Percentiles rank a stretch among this genome's conserved stretches.
Evolutionary conservation across 2,797 vertebrate species (phyloP).

Genomic region (Acestrorhynchus altus): DNA sequence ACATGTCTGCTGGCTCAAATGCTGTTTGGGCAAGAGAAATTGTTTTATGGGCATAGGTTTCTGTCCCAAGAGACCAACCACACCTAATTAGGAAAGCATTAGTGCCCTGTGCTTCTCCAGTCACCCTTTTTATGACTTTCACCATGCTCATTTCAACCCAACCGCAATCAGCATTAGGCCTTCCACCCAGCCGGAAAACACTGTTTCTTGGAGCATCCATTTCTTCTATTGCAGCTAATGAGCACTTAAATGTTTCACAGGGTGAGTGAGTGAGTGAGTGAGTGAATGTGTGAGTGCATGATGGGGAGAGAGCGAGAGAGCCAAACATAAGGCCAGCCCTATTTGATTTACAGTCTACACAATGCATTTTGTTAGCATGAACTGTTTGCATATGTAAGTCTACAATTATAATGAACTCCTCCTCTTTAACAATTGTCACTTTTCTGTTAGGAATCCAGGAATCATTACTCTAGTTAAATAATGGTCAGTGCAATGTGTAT

Average conservation of each 20-base stretch:
- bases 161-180: slow-evolving; percentile 63
- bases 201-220: slow-evolving; percentile 56
- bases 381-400: background rate
- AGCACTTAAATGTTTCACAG: slow-evolving; percentile 65
- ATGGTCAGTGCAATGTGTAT: slow-evolving; percentile 9
- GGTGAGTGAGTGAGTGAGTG: background rate
- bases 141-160: slow-evolving; percentile 50
- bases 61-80: slow-evolving; percentile 56
- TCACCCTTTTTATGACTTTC: slow-evolving; percentile 55
- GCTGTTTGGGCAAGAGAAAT: slow-evolving; percentile 27
- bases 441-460: background rate
- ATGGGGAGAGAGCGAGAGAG: background rate
- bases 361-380: background rate
- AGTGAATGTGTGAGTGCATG: background rate
- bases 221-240: slow-evolving; percentile 63
- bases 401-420: background rate
- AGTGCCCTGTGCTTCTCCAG: slow-evolving; percentile 56
- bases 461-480: slow-evolving; percentile 11
- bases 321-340: background rate
- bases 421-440: background rate
- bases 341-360: background rate
- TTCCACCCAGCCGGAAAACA: slow-evolving; percentile 55
- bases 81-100: slow-evolving; percentile 65
- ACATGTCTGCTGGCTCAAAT: slow-evolving; percentile 4
- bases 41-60: slow-evolving; percentile 48